Evolutionary conservation across 2,113 vertebrate species (phyloP), one percentile per base, ranked within the genome.

Genomic region (Dissostichus mawsoni): DNA sequence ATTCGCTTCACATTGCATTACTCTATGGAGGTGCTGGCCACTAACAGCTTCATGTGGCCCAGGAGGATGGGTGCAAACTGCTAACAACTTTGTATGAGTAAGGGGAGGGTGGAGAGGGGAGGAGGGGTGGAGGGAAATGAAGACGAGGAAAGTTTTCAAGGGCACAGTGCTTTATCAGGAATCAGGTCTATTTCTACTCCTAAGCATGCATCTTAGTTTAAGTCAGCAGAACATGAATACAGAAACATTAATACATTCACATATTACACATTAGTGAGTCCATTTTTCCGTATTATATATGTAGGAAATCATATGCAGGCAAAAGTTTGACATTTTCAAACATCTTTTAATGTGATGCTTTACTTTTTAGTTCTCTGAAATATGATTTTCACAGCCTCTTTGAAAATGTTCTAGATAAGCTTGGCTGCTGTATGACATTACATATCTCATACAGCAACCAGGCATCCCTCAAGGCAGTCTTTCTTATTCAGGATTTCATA

Each of bases 1-100:
- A 95, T 93, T 94, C 89, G 82, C 86, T 81, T 91, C 92, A 86
- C 91, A 87, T 92, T 80, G 89, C 89, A 90, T 90, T 92, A 89
- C 81, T 83, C 65, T 63, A 74, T 18, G 71, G 85, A 59, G 74
- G 58, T 62, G 87, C 77, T 74, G 76, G 87, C 88, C 67, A 70
- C 90, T 93, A 92, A 93, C 93, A 86, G 90, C 92, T 93, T 89
- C 87, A 89, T 92, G 81, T 78, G 81, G 89, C 90, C 85, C 80
- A 78, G 70, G 82, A 93, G 91, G 80, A 85, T 89, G 86, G 85
- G 89, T 87, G 86, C 67, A 79, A 78, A 76, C 74, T 84, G 86
- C 90, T 90, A 85, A 90, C 84, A 90, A 75, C 91, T 92, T 89
- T 51, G 86, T 82, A 68, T 58, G 68, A 80, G 83, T 68, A 8